Evolutionary conservation across 2,888 invertebrate species (phyloP), one percentile per base, ranked within the genome.

Genomic region (Arrhopalites spinosus): DNA sequence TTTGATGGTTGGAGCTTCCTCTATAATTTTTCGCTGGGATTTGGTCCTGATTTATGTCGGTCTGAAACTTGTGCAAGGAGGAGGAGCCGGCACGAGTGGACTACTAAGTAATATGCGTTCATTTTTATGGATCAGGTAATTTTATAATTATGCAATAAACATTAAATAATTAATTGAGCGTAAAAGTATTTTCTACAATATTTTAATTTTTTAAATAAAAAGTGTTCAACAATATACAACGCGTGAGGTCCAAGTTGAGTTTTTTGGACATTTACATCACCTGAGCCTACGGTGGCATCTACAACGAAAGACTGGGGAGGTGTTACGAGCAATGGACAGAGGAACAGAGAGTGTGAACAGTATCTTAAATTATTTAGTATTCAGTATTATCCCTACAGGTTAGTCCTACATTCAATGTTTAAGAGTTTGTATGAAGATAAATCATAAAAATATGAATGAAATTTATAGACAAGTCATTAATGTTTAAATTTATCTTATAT

Each of bases 291-390:
- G 94, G 29, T 99, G 98, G 98, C 98, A 99, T 86, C 87, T 98
- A 47, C 90, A 92, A 1, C 88, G 98, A 15, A 98, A 98, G 87
- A 98, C 98, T 0, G 98, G 98, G 1, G 98, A 99, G 87, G 96
- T 99, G 0, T 87, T 98, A 1, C 88, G 97, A 47, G 92, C 98
- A 0, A 97, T 99, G 94, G 98, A 99, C 86, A 89, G 98, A 78
- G 98, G 98, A 81, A 98, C 98, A 0, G 95, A 94, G 83, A 96
- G 96, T 73, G 95, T 98, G 83, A 96, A 97, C 86, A 95, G 93
- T 86, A 88, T 99, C 13, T 98, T 1, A 29, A 96, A 93, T 84
- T 96, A 93, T 84, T 92, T 98, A 67, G 87, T 98, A 59, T 98
- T 98, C 87, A 94, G 94, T 63, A 98, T 99, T 81, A 85, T 92